phyloP scores from a whole-genome alignment of 2,797 vertebrate genomes.

The Lophius americanus region DNA sequence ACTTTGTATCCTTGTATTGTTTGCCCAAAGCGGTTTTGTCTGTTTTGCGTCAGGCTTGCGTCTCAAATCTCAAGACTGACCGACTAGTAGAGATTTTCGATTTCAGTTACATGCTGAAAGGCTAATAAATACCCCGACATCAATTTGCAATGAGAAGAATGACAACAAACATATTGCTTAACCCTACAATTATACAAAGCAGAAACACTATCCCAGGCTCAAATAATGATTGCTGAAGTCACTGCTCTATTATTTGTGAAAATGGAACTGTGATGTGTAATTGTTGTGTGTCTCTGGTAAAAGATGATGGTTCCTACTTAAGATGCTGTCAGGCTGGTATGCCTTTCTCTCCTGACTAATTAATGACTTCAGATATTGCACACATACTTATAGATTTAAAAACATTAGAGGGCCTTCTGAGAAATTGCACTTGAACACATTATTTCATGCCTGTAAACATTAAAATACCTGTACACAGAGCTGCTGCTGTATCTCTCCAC shows the following conservation, averaged over 20 bases:
- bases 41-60: constrained; percentile 18
- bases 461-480: constrained; percentile 35
- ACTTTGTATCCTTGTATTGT: constrained; percentile 30
- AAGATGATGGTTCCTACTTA: constrained; percentile 44
- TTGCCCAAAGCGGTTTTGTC: constrained; percentile 43
- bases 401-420: neutral
- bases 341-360: constrained; percentile 27
- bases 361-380: constrained; percentile 14
- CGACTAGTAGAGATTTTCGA: constrained; percentile 75
- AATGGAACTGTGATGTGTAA: constrained; percentile 63
- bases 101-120: constrained; percentile 74
- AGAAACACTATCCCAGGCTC: constrained; percentile 40
- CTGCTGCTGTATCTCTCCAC: constrained; percentile 47
- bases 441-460: constrained; percentile 9
- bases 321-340: constrained; percentile 37
- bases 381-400: neutral
- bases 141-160: constrained; percentile 64
- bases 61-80: constrained; percentile 12
- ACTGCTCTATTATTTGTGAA: constrained; percentile 71
- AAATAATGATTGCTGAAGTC: constrained; percentile 60
- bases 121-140: constrained; percentile 73
- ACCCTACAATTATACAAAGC: constrained; percentile 67
- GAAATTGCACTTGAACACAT: constrained; percentile 5
- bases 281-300: constrained; percentile 62
- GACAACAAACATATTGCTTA: constrained; percentile 70